Evolutionary conservation across 2,888 invertebrate species (phyloP), one percentile per base, ranked within the genome.

Genomic region (Venustoraphidia nigricollis): DNA sequence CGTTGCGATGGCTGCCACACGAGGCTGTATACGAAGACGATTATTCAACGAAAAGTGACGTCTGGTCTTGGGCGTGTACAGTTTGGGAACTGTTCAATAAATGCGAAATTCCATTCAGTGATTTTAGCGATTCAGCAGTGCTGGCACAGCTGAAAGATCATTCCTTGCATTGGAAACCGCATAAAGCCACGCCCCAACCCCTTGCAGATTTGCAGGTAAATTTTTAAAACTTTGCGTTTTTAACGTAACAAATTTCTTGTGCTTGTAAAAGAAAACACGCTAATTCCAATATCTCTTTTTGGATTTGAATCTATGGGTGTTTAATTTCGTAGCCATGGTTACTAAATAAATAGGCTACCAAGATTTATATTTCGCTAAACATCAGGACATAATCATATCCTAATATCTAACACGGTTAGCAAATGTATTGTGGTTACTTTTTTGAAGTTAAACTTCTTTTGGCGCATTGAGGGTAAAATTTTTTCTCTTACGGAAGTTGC

Each of bases 11-110:
- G 95, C 64, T 93, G 64, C 87, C 94, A 0, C 75, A 79, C 13
- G 95, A 96, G 64, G 91, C 91, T 2, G 83, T 91, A 1, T 72
- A 85, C 54, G 93, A 94, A 58, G 89, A 89, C 50, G 92, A 93
- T 53, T 92, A 81, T 64, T 91, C 93, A 10, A 86, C 87, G 41
- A 93, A 93, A 63, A 91, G 91, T 59, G 95, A 95, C 66, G 86
- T 92, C 0, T 95, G 91, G 69, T 83, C 93, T 55, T 94, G 84
- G 62, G 92, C 86, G 1, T 88, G 86, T 14, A 77, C 92, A 10
- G 75, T 89, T 17, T 93, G 91, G 91, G 95, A 95, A 69, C 80
- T 94, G 53, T 83, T 87, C 64, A 77, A 79, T 54, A 79, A 84
- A 60, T 87, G 83, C 10, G 83, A 83, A 56, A 61, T 87, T 55